A percentile compares a stretch with the other conserved stretches of the same genome.
phyloP scores from a whole-genome alignment of 1,140 invertebrate genomes.

The Camponotus pennsylvanicus region DNA sequence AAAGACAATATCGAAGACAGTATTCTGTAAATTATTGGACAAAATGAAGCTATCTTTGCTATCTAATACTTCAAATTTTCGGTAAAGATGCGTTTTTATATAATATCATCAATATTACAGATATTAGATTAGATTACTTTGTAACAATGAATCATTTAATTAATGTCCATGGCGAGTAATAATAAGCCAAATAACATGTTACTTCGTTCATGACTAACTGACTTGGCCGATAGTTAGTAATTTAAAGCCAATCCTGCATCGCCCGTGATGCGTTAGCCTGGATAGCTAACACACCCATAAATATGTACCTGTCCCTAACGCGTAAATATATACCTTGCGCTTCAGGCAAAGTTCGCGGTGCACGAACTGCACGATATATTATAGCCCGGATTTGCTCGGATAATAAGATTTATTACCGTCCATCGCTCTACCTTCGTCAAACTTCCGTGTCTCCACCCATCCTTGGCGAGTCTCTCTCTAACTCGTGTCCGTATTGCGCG shows the following conservation, averaged over 20 bases:
- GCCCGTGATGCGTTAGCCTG: conserved; percentile 4
- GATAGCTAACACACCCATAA: conserved; percentile 54
- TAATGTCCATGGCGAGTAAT: neutral
- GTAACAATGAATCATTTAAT: conserved; percentile 16
- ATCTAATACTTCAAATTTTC: neutral
- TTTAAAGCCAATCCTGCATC: conserved; percentile 48
- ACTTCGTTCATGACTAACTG: conserved; percentile 21
- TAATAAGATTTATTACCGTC: conserved; percentile 73
- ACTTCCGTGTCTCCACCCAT: conserved; percentile 51
- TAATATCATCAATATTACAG: neutral
- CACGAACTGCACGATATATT: conserved; percentile 59
- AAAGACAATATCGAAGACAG: neutral
- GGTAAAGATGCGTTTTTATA: neutral
- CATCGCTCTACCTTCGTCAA: conserved; percentile 62
- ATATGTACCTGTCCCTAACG: conserved; percentile 38
- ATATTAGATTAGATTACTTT: too few species aligned
- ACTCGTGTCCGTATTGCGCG: too few species aligned
- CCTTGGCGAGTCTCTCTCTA: neutral
- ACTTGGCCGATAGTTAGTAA: conserved; percentile 31
- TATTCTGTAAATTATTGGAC: conserved; percentile 14
- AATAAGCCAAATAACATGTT: conserved; percentile 36
- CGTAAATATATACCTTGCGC: conserved; percentile 36
- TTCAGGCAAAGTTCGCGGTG: conserved; percentile 40
- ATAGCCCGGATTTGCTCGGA: conserved; percentile 59
- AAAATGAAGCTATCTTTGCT: neutral